Base-by-base conservation (phyloP, 2,113 vertebrate species). In the Manacus vitellinus region DNA sequence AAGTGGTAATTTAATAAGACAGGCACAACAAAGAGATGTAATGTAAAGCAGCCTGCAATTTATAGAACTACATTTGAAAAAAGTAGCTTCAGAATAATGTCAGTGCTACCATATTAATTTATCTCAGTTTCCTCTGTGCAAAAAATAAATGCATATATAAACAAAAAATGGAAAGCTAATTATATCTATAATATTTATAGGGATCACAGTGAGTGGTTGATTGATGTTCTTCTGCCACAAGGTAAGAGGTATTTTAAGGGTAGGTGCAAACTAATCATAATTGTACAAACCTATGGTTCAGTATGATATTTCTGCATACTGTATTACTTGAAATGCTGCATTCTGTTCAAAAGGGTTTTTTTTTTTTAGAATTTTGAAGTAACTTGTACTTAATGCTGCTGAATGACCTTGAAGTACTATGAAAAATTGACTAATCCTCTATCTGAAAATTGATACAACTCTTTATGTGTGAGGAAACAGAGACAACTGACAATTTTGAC, bases 141-240 rank as follows among this genome's bases (percentile, higher is more conserved):
- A 93, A 93, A 93, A 41, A 43, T 63, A 43, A 63, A 43, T 85
- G 83, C 44, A 52, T 76, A 7, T 49, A 51, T 55, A 85, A 65
- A 71, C 51, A 72, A 74, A 89, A 51, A 85, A 44, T 30, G 22
- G 33, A 84, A 67, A 81, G 30, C 39, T 95, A 93, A 95, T 89
- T 76, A 81, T 74, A 65, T 59, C 35, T 88, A n/a, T 10, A n/a
- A 76, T 93, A 89, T 97, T 94, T 93, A 28, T 94, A 99, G 99
- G 97, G 99, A 99, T 95, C 99, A 99, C 76, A 98, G 99, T 85
- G 99, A 99, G 97, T 99, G 99, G 99, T 97, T 99, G 95, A 99
- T 99, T 97, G 99, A 99, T 97, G 99, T 99, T 80, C 99, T 99
- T 85, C 98, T 99, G 59, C 99, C 99, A 41, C 99, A 99, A 99